Evolutionary conservation across 1,140 invertebrate genomes (phyloP), one percentile per base, ranked within the genome.

Genomic region (Temnothorax nylanderi): DNA sequence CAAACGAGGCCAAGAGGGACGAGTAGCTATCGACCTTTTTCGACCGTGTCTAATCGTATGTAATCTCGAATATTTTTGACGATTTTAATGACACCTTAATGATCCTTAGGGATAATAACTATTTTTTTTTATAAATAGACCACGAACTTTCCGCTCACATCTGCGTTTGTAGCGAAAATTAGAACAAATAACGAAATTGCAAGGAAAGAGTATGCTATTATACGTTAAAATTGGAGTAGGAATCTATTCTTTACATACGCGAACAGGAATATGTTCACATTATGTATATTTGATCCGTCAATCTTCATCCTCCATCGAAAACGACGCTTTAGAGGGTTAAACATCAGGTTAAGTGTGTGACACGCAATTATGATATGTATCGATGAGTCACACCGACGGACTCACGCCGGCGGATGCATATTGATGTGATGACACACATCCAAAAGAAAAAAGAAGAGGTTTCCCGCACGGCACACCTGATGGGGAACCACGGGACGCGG

Each of bases 31-130:
- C 51, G 41, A 58, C 85, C 85, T 88, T 88, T 49, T 10, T 58
- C 32, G 21, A 56, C 47, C 87, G 72, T 88, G 54, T 72, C 82
- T 81, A 91, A 89, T 84, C 82, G 75, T 60, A 64, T 82, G 75
- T 88, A 91, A 91, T 91, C 87, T 88, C 51, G 21, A 58, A 62
- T 56, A 54, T 89, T 89, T 89, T 89, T 71, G 54, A 34, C 51
- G 41, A 87, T 18, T 69, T 84, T 67, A 37, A 54, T 41, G 58
- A 32, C 34, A 21, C 56, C 34, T 80, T 82, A 86, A 86, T 72
- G 58, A 18, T 69, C 1, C 21, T 44, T 71, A 41, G 32, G 7
- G 34, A 60, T 8, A 32, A 44, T 16, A 81, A 18, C 11, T 69
- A 62, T 71, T 86, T 71, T 51, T 74, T 26, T 26, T 26, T 1